A percentile compares a stretch with the other conserved stretches of the same genome.
These are phyloP conservation scores for Ceyx melanurus DNA, from an alignment of 2,113 vertebrate species.

Conservation along the genomic window DNA sequence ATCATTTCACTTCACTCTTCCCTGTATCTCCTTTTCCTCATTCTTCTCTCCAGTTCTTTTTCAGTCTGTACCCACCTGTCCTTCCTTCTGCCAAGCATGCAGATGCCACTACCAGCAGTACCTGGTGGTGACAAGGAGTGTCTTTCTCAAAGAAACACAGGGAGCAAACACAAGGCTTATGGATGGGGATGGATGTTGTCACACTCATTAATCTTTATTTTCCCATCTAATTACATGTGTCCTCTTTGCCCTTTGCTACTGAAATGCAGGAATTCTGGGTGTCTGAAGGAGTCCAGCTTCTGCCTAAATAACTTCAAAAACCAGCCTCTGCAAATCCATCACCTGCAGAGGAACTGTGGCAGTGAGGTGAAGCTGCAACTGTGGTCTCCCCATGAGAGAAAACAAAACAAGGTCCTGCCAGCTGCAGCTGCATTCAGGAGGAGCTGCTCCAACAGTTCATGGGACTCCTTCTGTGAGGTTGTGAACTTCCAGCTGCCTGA, in stretches of 20 bases:
- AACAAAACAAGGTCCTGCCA: not conserved
- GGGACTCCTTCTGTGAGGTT: not conserved
- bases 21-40: not conserved
- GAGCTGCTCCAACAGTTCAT: not conserved
- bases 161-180: not conserved
- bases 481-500: not conserved
- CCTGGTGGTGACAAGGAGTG: not conserved
- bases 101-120: not conserved
- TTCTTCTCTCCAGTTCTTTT: not conserved
- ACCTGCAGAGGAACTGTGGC: not conserved
- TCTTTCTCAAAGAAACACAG: not conserved
- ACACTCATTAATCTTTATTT: not conserved
- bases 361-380: not conserved
- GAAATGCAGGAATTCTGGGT: not conserved
- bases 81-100: not conserved
- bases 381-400: not conserved
- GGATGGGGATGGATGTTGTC: not conserved
- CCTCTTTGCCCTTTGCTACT: not conserved
- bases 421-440: not conserved
- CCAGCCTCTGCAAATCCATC: not conserved
- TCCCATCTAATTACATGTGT: not conserved
- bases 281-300: not conserved
- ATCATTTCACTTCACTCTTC: not conserved
- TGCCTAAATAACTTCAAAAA: not conserved
- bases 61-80: not conserved